Percentiles rank a stretch among this genome's conserved stretches.
Conservation (phyloP, 53 echinoderm and acorn worm species). For the Mesocentrotus franciscanus region DNA sequence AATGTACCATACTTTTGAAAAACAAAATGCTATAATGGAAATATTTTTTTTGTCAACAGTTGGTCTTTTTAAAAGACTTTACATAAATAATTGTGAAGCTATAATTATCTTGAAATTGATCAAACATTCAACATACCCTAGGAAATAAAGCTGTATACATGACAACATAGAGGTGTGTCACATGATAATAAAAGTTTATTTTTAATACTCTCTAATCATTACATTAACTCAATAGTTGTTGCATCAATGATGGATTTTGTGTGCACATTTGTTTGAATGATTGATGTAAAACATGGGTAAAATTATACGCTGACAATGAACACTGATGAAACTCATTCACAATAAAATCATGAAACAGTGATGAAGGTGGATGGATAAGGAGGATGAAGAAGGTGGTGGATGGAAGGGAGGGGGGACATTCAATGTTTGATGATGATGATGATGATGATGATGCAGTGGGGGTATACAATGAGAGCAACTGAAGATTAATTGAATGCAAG, state of each 20-base stretch:
- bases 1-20: no score
- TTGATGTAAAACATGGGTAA: not conserved
- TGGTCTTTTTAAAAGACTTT: no score
- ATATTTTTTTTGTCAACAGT: no score
- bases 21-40: no score
- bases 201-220: no score
- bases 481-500: constrained; percentile 9
- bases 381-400: not conserved
- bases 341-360: not conserved
- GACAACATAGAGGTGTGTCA: no score
- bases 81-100: no score
- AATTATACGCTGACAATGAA: not conserved
- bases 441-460: not conserved
- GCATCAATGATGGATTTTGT: not conserved
- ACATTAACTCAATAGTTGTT: not conserved
- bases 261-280: not conserved
- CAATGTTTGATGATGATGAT: constrained; percentile 11
- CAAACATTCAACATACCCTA: no score
- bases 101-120: no score
- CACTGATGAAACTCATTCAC: not conserved
- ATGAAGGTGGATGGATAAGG: not conserved
- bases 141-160: no score
- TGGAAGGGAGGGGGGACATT: not conserved
- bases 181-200: no score
- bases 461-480: not conserved